Percentiles rank a stretch among this genome's conserved stretches.
These are phyloP conservation scores for Parnassius orleans DNA, from an alignment of 2,888 invertebrate species.

Conservation along the genomic window DNA sequence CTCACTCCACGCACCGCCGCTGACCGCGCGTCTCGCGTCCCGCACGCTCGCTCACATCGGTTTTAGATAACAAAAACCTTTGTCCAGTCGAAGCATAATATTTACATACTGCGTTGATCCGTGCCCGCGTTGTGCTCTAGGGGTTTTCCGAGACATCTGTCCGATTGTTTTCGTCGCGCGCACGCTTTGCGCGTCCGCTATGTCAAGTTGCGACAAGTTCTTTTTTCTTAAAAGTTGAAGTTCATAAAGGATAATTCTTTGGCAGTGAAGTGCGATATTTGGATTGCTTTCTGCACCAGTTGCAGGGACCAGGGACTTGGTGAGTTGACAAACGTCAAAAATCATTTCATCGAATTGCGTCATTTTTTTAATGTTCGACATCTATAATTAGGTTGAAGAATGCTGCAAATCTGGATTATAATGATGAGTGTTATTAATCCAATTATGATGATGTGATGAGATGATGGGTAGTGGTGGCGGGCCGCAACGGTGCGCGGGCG, in stretches of 20 bases:
- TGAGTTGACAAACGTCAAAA: constrained; percentile 42
- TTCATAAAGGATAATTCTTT: constrained; percentile 51
- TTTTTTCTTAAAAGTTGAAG: constrained; percentile 32
- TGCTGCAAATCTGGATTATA: not conserved
- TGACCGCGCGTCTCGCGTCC: constrained; percentile 69
- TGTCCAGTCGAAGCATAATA: constrained; percentile 78
- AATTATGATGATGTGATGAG: constrained; percentile 26
- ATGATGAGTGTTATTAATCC: constrained; percentile 25
- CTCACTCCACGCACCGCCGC: constrained; percentile 68
- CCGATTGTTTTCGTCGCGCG: constrained; percentile 71
- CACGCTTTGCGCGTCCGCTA: constrained; percentile 63
- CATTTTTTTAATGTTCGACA: not conserved
- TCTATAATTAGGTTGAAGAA: no score
- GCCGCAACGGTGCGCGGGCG: constrained; percentile 69
- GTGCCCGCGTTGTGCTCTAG: constrained; percentile 48
- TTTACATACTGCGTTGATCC: constrained; percentile 49
- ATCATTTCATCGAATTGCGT: not conserved
- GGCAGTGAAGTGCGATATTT: constrained; percentile 58
- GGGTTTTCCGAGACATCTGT: constrained; percentile 76
- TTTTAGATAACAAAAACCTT: constrained; percentile 80
- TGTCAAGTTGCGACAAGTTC: constrained; percentile 74
- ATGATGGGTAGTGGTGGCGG: constrained; percentile 41
- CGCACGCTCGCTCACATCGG: constrained; percentile 71
- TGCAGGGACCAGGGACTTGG: constrained; percentile 57
- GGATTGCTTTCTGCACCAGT: constrained; percentile 63